A percentile compares a stretch with the other conserved stretches of the same genome.
phyloP scores from a whole-genome alignment of 2,888 invertebrate species.

The Gari tellinella region DNA sequence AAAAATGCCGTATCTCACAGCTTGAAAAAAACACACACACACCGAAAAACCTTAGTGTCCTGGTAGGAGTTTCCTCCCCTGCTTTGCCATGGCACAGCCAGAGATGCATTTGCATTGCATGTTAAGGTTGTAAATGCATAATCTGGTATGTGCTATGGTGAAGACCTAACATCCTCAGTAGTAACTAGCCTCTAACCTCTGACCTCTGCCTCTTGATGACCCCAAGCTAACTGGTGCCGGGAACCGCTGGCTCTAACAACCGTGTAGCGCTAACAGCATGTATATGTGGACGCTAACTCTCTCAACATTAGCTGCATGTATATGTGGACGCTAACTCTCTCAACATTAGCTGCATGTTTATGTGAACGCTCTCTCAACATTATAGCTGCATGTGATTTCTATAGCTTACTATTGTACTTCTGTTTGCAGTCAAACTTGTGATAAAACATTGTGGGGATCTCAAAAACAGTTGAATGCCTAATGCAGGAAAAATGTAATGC shows the following conservation, averaged over 20 bases:
- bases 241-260: not conserved
- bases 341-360: not conserved
- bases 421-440: no score
- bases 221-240: not conserved
- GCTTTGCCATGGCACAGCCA: conserved; percentile 88
- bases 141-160: conserved; percentile 89
- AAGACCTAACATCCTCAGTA: conserved; percentile 51
- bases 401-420: no score
- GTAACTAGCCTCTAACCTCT: conserved; percentile 39
- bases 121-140: conserved; percentile 98
- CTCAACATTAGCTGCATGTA: not conserved
- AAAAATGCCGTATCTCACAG: no score
- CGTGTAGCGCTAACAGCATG: conserved; percentile 10
- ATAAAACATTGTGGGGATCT: no score
- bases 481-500: no score
- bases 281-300: not conserved
- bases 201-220: conserved; percentile 36
- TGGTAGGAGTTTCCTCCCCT: not conserved
- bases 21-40: no score
- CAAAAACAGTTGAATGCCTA: no score
- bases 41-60: no score
- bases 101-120: conserved; percentile 96
- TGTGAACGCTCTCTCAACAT: not conserved
- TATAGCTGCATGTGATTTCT: not conserved
- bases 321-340: not conserved